These are phyloP conservation scores for Tonatia bakeri DNA, from an alignment of 2,113 vertebrate species.

Conservation along the genomic window DNA sequence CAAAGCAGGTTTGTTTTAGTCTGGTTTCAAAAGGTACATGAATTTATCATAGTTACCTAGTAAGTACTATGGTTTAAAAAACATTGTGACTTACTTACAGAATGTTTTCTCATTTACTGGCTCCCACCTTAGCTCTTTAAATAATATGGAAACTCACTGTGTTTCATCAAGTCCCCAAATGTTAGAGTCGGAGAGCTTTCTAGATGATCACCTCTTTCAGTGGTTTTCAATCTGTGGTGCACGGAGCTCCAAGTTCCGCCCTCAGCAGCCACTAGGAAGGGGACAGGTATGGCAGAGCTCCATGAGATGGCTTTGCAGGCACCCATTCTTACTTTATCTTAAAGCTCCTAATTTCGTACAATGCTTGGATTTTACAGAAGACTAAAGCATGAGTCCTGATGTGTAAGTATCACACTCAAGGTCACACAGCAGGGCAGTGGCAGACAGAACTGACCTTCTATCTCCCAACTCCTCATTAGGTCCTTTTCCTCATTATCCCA, in stretches of 20 bases:
- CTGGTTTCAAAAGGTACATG: not conserved
- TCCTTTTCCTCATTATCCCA: not conserved
- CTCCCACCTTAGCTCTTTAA: not conserved
- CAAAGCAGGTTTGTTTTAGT: not conserved
- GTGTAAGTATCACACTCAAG: not conserved
- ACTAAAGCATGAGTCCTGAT: not conserved
- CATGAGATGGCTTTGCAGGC: not conserved
- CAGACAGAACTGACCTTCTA: not conserved
- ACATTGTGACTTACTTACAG: not conserved
- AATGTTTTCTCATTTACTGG: not conserved
- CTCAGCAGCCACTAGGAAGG: not conserved
- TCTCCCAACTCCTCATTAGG: not conserved
- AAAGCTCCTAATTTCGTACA: not conserved
- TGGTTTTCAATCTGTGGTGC: not conserved
- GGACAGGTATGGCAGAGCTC: not conserved
- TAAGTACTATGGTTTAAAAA: not conserved
- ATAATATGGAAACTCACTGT: not conserved
- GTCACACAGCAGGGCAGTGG: not conserved
- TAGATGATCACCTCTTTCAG: not conserved
- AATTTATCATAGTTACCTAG: not conserved
- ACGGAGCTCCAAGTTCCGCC: not conserved
- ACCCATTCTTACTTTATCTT: not conserved
- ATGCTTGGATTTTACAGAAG: not conserved
- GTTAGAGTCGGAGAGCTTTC: not conserved
- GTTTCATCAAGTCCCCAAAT: not conserved